Evolutionary conservation across 2,113 vertebrate genomes (phyloP), one percentile per base, ranked within the genome.

Genomic region (Chaetodon trifascialis): DNA sequence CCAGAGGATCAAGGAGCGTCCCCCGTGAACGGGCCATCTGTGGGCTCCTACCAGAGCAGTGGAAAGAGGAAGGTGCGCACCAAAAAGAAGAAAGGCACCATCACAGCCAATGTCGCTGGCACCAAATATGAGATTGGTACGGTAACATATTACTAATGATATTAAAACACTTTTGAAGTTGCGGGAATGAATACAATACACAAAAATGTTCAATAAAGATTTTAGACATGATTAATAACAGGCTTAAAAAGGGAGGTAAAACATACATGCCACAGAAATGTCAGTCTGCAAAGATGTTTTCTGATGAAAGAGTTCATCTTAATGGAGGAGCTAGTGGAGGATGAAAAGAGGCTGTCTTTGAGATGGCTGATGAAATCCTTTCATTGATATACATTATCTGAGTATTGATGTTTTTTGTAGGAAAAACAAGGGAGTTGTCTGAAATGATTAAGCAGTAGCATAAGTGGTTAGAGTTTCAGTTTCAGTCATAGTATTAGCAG

Each of bases 61-160:
- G 96, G 95, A 84, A 97, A 96, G 93, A 97, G 96, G 90, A 98
- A 98, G 95, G 95, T 95, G 73, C 96, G 93, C 89, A 95, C 95
- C 91, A 99, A 99, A 95, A 99, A 97, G 94, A 98, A 99, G 91
- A 97, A 97, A 90, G 96, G 96, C 82, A 86, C 90, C 34, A 99
- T 99, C 93, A 96, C 96, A 19, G 96, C 97, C 80, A 99, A 99
- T 71, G 95, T 99, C 0, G 93, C 96, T 52, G 97, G 97, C 91
- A 99, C 97, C 79, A 99, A 99, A 95, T 99, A 99, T 88, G 98
- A 99, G 94, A 99, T 99, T 25, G 98, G 98, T 99, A 97, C 14
- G 65, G 51, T 30, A 46, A 52, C 21, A 3, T 54, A 1, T 14
- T 36, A 73, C 3, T 44, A 25, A 75, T 55, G n/a, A 30, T 44